These are phyloP conservation scores for Chionomys nivalis DNA, from an alignment of 2,113 vertebrate genomes.

Conservation along the genomic window DNA sequence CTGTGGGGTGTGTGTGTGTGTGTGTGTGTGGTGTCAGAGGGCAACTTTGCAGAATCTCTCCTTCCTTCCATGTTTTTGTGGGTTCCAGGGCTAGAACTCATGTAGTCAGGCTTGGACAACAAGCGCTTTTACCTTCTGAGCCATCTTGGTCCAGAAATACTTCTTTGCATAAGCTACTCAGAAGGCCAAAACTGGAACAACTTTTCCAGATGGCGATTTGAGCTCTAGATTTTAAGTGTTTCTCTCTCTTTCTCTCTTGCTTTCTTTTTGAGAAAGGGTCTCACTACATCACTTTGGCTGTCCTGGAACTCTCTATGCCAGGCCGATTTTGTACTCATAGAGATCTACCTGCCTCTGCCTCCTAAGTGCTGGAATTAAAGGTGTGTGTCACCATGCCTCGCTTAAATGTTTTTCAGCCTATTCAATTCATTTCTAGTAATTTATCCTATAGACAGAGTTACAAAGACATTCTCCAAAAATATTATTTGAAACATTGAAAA, in stretches of 20 bases:
- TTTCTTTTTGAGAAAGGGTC: background rate
- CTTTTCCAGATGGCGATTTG: background rate
- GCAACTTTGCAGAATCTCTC: background rate
- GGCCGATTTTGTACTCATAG: background rate
- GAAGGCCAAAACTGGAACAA: background rate
- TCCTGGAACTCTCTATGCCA: background rate
- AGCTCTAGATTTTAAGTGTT: background rate
- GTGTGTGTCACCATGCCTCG: background rate
- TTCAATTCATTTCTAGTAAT: slow-evolving; percentile 53
- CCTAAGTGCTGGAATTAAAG: background rate
- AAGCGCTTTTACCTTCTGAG: background rate
- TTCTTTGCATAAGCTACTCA: slow-evolving; percentile 31
- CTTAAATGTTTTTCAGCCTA: background rate
- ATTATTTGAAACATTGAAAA: slow-evolving; percentile 28
- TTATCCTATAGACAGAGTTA: background rate
- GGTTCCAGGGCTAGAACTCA: background rate
- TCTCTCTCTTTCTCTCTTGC: background rate
- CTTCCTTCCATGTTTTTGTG: background rate
- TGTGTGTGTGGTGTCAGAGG: background rate
- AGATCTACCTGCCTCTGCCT: background rate
- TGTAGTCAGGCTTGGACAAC: background rate
- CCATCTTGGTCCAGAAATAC: background rate
- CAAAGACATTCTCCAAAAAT: slow-evolving; percentile 40
- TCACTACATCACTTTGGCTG: background rate
- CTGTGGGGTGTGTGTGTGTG: background rate